phyloP scores from a whole-genome alignment of 2,888 invertebrate species.

The Lycophotia porphyrea region DNA sequence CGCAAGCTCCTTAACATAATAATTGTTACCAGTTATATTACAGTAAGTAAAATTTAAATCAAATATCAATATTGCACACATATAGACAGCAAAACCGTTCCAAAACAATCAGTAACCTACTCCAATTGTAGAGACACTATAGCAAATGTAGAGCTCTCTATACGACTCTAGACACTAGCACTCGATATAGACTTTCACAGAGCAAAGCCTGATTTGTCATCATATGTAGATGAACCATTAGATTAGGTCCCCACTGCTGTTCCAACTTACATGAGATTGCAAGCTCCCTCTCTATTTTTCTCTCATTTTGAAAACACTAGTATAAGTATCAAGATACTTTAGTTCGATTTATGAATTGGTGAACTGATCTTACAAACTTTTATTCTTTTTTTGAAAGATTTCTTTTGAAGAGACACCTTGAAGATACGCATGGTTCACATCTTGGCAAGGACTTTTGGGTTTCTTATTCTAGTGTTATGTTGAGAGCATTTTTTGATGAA shows the following conservation, averaged over 20 bases:
- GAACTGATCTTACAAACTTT: neutral
- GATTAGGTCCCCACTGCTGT: conserved; percentile 36
- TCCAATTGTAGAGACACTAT: conserved; percentile 15
- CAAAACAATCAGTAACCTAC: conserved; percentile 17
- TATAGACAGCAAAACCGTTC: neutral
- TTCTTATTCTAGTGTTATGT: neutral
- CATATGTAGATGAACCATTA: conserved; percentile 55
- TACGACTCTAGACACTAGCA: too few species aligned
- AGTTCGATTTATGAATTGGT: neutral
- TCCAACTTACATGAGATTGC: conserved; percentile 48
- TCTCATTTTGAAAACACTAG: conserved; percentile 19
- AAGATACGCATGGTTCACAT: neutral
- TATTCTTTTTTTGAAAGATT: neutral
- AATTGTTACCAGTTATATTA: too few species aligned
- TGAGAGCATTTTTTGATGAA: neutral
- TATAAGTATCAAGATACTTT: conserved; percentile 3
- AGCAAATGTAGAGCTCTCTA: conserved; percentile 20
- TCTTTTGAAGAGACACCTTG: neutral
- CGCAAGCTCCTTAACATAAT: too few species aligned
- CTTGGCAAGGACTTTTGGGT: neutral
- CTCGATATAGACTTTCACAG: conserved; percentile 13
- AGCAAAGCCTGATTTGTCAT: conserved; percentile 52
- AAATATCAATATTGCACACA: too few species aligned
- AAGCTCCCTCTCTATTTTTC: conserved; percentile 13
- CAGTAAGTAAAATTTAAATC: too few species aligned